These are phyloP conservation scores for Ceratina australensis DNA, from an alignment of 1,140 invertebrate genomes.

Conservation along the genomic window DNA sequence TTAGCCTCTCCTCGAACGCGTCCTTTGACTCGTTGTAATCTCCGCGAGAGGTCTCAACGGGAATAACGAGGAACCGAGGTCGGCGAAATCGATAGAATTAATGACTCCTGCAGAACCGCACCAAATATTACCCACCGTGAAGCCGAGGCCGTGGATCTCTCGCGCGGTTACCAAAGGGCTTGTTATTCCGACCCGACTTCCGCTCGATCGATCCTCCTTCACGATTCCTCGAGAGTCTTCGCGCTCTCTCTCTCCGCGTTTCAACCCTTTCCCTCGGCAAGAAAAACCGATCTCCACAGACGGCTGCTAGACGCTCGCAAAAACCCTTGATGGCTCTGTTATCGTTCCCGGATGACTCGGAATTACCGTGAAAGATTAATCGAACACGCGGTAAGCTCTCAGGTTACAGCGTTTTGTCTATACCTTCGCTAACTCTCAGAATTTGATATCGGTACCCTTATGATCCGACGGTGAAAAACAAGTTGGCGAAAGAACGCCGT, in stretches of 20 bases:
- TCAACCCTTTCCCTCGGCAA: background rate
- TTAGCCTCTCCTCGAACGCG: constrained; percentile 15
- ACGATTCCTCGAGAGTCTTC: constrained; percentile 20
- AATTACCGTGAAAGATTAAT: constrained; percentile 16
- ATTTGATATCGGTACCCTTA: too few species aligned
- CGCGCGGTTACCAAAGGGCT: constrained; percentile 21
- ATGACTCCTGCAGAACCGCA: constrained; percentile 30
- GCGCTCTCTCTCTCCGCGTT: background rate
- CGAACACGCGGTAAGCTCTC: background rate
- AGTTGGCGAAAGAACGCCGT: too few species aligned
- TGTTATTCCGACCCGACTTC: constrained; percentile 36
- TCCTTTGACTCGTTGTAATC: constrained; percentile 35
- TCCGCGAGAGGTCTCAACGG: constrained; percentile 32
- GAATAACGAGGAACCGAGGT: constrained; percentile 26
- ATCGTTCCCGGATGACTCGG: background rate
- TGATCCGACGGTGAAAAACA: too few species aligned
- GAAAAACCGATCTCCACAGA: background rate
- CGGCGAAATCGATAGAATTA: constrained; percentile 44
- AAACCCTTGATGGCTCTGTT: background rate
- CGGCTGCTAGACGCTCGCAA: background rate
- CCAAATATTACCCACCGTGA: constrained; percentile 32
- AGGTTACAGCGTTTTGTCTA: background rate
- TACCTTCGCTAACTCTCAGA: background rate
- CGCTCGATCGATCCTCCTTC: constrained; percentile 36
- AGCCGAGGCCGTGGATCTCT: background rate